These are phyloP conservation scores for Danaus melanippus DNA, from an alignment of 1,140 invertebrate genomes.

Conservation along the genomic window DNA sequence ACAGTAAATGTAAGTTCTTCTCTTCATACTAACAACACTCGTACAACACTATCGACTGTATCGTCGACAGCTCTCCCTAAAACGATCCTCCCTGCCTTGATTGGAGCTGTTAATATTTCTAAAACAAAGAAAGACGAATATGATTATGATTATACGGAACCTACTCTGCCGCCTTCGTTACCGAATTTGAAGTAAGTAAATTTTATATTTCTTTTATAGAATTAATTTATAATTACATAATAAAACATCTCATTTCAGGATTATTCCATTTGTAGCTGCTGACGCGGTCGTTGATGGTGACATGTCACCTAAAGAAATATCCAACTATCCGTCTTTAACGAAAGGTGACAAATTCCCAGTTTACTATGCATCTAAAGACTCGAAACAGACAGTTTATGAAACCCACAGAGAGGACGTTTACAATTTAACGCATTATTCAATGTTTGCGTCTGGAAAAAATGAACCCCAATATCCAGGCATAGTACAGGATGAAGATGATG, in stretches of 20 bases:
- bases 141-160: conserved; percentile 80
- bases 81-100: conserved; percentile 39
- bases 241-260: conserved; percentile 70
- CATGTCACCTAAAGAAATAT: conserved; percentile 39
- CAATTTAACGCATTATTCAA: conserved; percentile 49
- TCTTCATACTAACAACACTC: conserved; percentile 41
- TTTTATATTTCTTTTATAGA: conserved; percentile 8
- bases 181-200: conserved; percentile 77
- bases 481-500: conserved; percentile 26
- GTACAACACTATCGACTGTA: conserved; percentile 20
- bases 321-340: conserved; percentile 47
- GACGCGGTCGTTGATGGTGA: conserved; percentile 77
- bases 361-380: conserved; percentile 43
- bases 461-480: conserved; percentile 34
- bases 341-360: conserved; percentile 62
- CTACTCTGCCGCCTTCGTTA: conserved; percentile 80
- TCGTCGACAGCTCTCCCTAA: conserved; percentile 27
- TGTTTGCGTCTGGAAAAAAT: conserved; percentile 47
- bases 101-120: conserved; percentile 54
- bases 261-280: conserved; percentile 86
- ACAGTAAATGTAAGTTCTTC: conserved; percentile 62
- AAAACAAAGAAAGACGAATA: conserved; percentile 72
- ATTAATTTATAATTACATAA: conserved; percentile 6
- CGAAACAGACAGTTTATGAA: conserved; percentile 34
- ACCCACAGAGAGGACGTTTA: conserved; percentile 44